Evolutionary conservation across 2,888 invertebrate genomes (phyloP), one percentile per base, ranked within the genome.

Genomic region (Clanis bilineata): DNA sequence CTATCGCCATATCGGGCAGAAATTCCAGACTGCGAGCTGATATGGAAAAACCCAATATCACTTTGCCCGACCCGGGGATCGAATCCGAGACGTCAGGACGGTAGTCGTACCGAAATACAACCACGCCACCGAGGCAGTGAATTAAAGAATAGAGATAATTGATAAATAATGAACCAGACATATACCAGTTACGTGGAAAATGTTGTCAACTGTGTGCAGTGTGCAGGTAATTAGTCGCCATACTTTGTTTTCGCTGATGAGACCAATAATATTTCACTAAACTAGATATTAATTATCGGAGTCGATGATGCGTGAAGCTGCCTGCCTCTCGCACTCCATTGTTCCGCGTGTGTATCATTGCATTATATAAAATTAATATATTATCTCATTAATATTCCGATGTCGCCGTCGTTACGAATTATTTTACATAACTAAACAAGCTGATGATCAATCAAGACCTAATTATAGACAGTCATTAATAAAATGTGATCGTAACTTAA

Each of bases 231-330:
- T 51, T 57, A 44, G 57, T 15, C 43, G 23, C 32, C 12, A 56
- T 45, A n/a, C n/a, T n/a, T 38, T 15, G 36, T 54, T 39, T 56
- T 59, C 57, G 54, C 57, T 22, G 38, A 21, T 10, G 18, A 21
- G 39, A 56, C 23, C 22, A 23, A 39, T 43, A 28, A 65, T 68
- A 66, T 67, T 69, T 60, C 65, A 68, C 66, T 67, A 59, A 69
- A 61, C 56, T 44, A 59, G 55, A 59, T 32, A 62, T 61, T 55
- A 55, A 68, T 73, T 69, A 71, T 64, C 59, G 61, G 55, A 58
- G 28, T 58, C 68, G 54, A 44, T 66, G 69, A 67, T 66, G 69
- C 71, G 65, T 67, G 10, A 51, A 51, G 32, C 28, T 18, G 28
- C 10, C 28, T 18, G 51, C 28, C 28, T 51, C 23, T 45, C 51